These are phyloP conservation scores for Anomalospiza imberbis DNA, from an alignment of 2,797 vertebrate species.

Conservation along the genomic window DNA sequence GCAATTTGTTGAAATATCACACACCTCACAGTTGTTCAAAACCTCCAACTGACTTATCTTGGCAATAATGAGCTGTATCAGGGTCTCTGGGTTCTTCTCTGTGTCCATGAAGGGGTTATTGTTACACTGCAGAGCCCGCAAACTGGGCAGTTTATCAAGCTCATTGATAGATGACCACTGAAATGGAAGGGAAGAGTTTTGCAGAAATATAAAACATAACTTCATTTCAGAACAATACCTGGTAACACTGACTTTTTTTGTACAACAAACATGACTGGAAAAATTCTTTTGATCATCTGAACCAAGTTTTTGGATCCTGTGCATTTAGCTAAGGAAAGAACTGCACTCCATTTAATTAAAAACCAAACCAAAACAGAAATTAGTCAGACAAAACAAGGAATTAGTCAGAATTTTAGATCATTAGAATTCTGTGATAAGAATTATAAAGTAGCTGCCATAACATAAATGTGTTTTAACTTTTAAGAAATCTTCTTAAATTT, in stretches of 20 bases:
- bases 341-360: background rate
- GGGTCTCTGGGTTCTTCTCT: conserved; percentile 74
- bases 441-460: background rate
- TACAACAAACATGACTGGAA: background rate
- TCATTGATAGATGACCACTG: conserved; percentile 90
- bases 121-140: conserved; percentile 78
- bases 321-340: background rate
- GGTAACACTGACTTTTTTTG: background rate
- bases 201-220: background rate
- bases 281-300: background rate
- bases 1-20: background rate
- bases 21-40: conserved; percentile 81
- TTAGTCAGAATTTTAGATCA: background rate
- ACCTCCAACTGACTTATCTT: conserved; percentile 78
- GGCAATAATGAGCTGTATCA: conserved; percentile 85
- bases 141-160: conserved; percentile 80
- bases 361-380: background rate
- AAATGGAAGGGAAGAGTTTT: background rate
- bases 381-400: background rate
- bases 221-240: background rate
- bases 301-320: background rate
- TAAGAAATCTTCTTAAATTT: background rate
- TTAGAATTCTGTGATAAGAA: background rate
- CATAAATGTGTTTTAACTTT: background rate
- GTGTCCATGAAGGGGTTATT: conserved; percentile 78